Percentiles rank a stretch among this genome's conserved stretches.
Evolutionary conservation across 2,888 invertebrate genomes (phyloP).

Genomic region (Bombylius discolor): DNA sequence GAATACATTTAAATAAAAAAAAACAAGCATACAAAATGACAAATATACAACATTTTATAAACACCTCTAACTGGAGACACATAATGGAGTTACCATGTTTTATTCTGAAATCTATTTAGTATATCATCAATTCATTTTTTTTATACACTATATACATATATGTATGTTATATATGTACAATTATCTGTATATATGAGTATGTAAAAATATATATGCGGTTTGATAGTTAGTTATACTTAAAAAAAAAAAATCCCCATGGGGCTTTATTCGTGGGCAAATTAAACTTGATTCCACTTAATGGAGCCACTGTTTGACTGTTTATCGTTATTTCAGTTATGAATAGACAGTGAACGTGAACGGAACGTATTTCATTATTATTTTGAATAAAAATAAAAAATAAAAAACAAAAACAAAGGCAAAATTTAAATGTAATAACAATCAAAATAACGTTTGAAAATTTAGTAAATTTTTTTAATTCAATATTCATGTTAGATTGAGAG

Average conservation of each 20-base stretch:
- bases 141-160: background rate
- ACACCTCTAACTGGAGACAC: background rate
- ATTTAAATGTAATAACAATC: too few relatives aligned
- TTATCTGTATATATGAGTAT: too few relatives aligned
- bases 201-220: background rate
- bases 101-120: background rate
- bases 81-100: background rate
- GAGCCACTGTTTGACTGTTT: background rate
- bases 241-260: background rate
- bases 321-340: constrained; percentile 10
- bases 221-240: background rate
- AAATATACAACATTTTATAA: background rate
- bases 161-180: background rate
- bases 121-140: background rate
- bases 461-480: too few relatives aligned
- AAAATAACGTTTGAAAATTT: too few relatives aligned
- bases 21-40: too few relatives aligned
- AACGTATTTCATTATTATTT: background rate
- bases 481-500: too few relatives aligned
- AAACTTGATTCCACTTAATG: background rate
- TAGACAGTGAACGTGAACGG: constrained; percentile 9
- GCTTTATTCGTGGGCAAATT: background rate
- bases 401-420: too few relatives aligned
- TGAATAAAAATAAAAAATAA: too few relatives aligned
- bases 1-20: too few relatives aligned